Percentiles rank a stretch among this genome's conserved stretches.
phyloP scores from a whole-genome alignment of 2,888 invertebrate species.

The Congeria kusceri region DNA sequence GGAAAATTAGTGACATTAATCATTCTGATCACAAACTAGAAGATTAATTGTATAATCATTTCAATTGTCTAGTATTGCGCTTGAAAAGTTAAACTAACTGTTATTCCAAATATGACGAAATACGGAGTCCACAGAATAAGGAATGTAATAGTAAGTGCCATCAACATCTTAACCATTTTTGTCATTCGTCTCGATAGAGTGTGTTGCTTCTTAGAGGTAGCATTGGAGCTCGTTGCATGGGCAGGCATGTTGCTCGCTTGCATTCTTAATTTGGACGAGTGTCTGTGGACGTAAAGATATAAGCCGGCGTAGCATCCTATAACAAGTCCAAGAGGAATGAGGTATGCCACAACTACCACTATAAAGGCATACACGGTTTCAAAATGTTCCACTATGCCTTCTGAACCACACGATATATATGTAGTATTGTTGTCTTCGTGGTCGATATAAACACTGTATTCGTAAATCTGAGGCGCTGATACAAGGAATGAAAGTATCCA shows the following conservation, averaged over 20 bases:
- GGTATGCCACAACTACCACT: conserved; percentile 47
- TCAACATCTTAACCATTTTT: conserved; percentile 43
- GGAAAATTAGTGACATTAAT: too few relatives aligned
- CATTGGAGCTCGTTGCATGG: background rate
- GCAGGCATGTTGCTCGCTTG: background rate
- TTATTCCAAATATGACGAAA: conserved; percentile 53
- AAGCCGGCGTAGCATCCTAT: conserved; percentile 44
- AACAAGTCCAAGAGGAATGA: conserved; percentile 46
- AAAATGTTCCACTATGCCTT: conserved; percentile 61
- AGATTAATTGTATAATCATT: too few relatives aligned
- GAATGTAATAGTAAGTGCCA: conserved; percentile 40
- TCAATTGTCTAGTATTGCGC: too few relatives aligned
- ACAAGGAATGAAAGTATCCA: conserved; percentile 55
- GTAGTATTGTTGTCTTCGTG: conserved; percentile 20
- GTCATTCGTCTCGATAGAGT: conserved; percentile 31
- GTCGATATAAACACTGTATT: conserved; percentile 54
- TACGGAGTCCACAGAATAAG: conserved; percentile 57
- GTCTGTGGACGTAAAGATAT: conserved; percentile 33
- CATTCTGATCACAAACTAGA: too few relatives aligned
- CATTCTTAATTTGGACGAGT: conserved; percentile 24
- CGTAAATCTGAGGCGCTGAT: conserved; percentile 65
- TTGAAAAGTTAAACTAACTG: too few relatives aligned
- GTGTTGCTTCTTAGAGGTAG: too few relatives aligned
- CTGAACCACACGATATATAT: conserved; percentile 53
- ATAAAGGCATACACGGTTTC: conserved; percentile 54